Evolutionary conservation across 2,888 invertebrate species (phyloP).

Genomic region (Limnephilus rhombicus): DNA sequence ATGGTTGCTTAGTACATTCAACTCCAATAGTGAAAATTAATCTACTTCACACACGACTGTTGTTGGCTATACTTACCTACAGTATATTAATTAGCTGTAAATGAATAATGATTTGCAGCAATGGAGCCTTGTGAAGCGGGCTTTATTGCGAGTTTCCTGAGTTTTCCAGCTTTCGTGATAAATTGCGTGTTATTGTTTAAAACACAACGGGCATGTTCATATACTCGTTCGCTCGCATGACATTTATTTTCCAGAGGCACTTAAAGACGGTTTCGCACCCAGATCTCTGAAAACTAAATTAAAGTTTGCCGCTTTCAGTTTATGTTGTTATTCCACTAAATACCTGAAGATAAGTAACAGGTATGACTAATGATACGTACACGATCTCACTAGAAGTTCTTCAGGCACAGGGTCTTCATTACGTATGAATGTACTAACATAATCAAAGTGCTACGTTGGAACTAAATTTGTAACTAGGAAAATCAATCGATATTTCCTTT

Average conservation of each 20-base stretch:
- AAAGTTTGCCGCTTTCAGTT: neutral
- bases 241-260: conserved; percentile 17
- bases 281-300: neutral
- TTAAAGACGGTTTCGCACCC: neutral
- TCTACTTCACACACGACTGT: conserved; percentile 31
- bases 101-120: conserved; percentile 62
- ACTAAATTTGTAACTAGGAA: neutral
- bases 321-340: neutral
- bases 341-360: neutral
- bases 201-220: conserved; percentile 32
- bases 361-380: neutral
- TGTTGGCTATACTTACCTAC: conserved; percentile 6
- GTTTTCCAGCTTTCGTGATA: conserved; percentile 57
- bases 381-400: neutral
- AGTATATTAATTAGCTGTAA: conserved; percentile 61
- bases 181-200: conserved; percentile 62
- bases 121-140: conserved; percentile 52
- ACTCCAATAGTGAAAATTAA: conserved; percentile 3
- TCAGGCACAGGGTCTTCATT: neutral
- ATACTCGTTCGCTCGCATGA: neutral
- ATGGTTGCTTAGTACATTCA: neutral
- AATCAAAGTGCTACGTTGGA: neutral
- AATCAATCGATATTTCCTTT: neutral
- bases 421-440: neutral
- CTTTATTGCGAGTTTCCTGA: conserved; percentile 59